Evolutionary conservation across 2,797 vertebrate genomes (phyloP).

Genomic region (Phaenicophaeus curvirostris): DNA sequence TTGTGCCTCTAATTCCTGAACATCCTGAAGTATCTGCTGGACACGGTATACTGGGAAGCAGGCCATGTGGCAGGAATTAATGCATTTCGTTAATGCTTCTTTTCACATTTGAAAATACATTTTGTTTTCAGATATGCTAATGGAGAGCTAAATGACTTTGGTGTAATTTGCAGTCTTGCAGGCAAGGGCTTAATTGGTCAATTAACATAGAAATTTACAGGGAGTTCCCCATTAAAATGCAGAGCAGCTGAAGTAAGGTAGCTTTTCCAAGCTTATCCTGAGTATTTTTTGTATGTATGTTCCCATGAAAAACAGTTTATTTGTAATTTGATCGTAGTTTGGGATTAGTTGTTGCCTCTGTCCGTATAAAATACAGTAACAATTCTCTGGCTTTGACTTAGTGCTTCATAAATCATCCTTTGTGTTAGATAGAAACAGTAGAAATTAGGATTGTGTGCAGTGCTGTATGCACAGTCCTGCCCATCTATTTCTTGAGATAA

Average conservation of each 20-base stretch:
- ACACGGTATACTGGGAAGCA: fast-evolving
- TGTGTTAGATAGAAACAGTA: background rate
- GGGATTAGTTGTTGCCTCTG: background rate
- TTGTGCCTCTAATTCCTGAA: background rate
- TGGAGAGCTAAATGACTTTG: background rate
- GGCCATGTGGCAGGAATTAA: fast-evolving
- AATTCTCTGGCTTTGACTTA: background rate
- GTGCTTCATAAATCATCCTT: background rate
- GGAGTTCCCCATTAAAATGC: background rate
- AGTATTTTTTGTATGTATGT: background rate
- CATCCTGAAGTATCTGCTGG: fast-evolving
- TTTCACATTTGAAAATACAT: background rate
- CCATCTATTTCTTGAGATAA: fast-evolving
- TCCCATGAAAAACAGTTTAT: background rate
- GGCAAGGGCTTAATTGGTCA: constrained; percentile 9
- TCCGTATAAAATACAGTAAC: background rate
- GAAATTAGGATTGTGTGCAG: background rate
- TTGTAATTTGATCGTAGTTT: background rate
- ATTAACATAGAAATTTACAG: background rate
- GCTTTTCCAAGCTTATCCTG: background rate
- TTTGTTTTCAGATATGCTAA: constrained; percentile 12
- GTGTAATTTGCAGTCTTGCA: constrained; percentile 1
- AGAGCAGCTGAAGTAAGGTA: background rate
- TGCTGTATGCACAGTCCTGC: background rate
- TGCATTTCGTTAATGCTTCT: background rate